Evolutionary conservation across 1,140 invertebrate species (phyloP), one percentile per base, ranked within the genome.

Genomic region (Drosophila bipectinata): DNA sequence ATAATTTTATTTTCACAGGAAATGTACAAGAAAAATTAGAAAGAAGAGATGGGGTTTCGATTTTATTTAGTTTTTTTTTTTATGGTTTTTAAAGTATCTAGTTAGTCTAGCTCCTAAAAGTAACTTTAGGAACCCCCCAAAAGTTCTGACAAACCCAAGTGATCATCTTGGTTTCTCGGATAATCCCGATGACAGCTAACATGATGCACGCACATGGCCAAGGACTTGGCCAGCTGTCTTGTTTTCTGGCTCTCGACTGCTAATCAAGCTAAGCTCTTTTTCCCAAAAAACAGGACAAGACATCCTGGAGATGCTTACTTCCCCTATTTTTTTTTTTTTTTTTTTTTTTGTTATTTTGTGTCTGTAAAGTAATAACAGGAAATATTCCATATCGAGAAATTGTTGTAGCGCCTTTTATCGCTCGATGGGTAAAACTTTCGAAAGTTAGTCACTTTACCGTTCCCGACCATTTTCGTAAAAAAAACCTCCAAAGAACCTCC

Each of bases 401-500:
- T 56, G 54, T 71, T 74, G 60, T 54, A 37, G 79, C 59, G 59
- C 34, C 66, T 83, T 83, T 83, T 83, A 83, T 84, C 72, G 80
- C 54, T 68, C 67, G 64, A 39, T 10, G 32, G 10, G 10, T 10
- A 37, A 83, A 83, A 68, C 61, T 83, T 83, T 68, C 34, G 48
- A 78, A 83, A 83, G 76, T 83, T 83, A 79, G 74, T 82, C 57
- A 67, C 79, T 78, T 81, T 37, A 59, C 44, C 73, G 21, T 21
- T 53, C 59, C 59, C 41, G 41, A 62, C 52, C 9, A 52, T 57
- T 18, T 28, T 34, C n/a, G 24, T 28, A 18, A 18, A 18, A 18
- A 18, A 28, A 49, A 52, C 1, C 21, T 30, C 51, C 39, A 1
- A 1, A 24, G 18, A 47, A 47, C 44, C 44, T 21, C 18, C 62